Base-by-base conservation (phyloP, 2,888 invertebrate species). In the Eupeodes luniger region DNA sequence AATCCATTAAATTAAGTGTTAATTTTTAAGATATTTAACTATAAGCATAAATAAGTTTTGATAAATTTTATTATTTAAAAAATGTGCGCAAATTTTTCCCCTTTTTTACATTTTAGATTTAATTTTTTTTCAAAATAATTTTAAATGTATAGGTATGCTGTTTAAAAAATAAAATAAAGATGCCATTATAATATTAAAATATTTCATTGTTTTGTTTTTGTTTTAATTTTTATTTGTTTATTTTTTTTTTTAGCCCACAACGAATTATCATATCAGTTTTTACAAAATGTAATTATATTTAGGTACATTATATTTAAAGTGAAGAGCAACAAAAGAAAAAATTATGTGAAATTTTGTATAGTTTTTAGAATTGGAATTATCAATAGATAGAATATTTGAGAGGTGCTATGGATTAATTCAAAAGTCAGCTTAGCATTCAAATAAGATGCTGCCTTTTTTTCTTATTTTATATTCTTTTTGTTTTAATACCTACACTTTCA, bases 251-350 rank as follows among this genome's bases (percentile, higher is more conserved):
- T 74, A 84, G 76, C 84, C 87, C 80, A 84, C 87, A 87, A 87
- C 87, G 87, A 87, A 87, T 84, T 81, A 83, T 74, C 87, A 87
- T 87, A 87, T 87, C 87, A 84, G 80, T 74, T 62, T 76, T 66
- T 81, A 16, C 40, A 27, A 27, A 16, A 66, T 72, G 49, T 6
- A 67, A 12, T 11, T 27, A 47, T 27, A 47, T 77, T 72, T 72
- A 79, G 62, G 27, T 27, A 27, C 2, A 27, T 27, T 27, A 19
- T 55, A 11, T 69, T 53, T 59, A 14, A 34, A 14, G 6, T 36
- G 14, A 34, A 12, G 9, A 16, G 14, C 27, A 12, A 0, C 12
- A 12, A 57, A 27, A 27, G 27, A 27, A 57, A 36, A 70, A 36
- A 2, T 14, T 16, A 55, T 66, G 19, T 69, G 49, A 66, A 11